Conservation (phyloP, 2,797 vertebrate species). For the Epinephelus malabaricus region DNA sequence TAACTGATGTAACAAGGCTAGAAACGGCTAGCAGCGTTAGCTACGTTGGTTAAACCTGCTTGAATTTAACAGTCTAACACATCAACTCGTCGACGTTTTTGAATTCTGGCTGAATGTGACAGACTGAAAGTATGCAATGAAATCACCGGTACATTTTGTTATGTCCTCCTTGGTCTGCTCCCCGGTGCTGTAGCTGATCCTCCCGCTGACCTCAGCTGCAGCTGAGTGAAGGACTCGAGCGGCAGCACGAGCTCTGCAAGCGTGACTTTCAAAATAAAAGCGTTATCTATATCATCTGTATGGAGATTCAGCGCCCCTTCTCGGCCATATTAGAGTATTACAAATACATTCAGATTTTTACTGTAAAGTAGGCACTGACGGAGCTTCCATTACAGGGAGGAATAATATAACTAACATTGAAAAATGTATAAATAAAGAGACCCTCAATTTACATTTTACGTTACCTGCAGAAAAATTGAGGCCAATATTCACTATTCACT, state of each 20-base stretch:
- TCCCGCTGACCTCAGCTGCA: constrained; percentile 63
- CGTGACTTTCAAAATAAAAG: constrained; percentile 74
- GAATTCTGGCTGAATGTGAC: not conserved
- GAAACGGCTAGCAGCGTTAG: constrained; percentile 12
- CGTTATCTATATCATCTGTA: not conserved
- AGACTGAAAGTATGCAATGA: rapidly evolving
- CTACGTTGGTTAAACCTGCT: not conserved
- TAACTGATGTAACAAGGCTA: constrained; percentile 54
- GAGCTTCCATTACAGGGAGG: not conserved
- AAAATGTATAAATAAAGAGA: not conserved
- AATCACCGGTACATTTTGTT: constrained; percentile 8
- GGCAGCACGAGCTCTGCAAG: not conserved
- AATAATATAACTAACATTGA: not conserved
- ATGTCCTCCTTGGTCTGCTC: not conserved
- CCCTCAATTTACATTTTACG: not conserved
- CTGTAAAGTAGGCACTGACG: not conserved
- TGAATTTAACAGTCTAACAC: not conserved
- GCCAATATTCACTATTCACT: not conserved
- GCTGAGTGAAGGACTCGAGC: constrained; percentile 66
- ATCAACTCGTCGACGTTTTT: rapidly evolving
- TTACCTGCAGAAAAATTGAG: not conserved
- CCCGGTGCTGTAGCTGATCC: not conserved
- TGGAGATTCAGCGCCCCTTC: constrained; percentile 10
- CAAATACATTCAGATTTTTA: not conserved
- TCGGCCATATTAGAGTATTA: not conserved